Conservation (phyloP, 1,140 invertebrate genomes). For the Littorina saxatilis region DNA sequence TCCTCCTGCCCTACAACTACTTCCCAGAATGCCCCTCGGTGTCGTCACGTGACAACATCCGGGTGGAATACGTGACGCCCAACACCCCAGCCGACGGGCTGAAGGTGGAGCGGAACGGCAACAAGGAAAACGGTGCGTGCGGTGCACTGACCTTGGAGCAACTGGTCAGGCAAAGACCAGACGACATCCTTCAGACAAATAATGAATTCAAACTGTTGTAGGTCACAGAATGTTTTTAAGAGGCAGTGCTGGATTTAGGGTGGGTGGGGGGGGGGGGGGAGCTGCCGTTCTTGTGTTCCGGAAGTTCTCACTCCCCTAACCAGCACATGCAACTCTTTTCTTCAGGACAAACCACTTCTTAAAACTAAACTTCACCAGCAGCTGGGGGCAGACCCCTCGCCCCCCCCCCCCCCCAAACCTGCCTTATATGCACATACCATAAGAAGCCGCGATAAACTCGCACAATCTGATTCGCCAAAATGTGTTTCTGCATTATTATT, state of each 20-base stretch:
- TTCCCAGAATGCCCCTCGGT: conserved; percentile 57
- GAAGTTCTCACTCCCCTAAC: too few relatives aligned
- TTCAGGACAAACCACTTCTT: too few relatives aligned
- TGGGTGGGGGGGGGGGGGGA: neutral
- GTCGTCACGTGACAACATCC: conserved; percentile 48
- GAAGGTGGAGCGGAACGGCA: conserved; percentile 44
- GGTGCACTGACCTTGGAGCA: conserved; percentile 10
- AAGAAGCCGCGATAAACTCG: too few relatives aligned
- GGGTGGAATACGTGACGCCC: conserved; percentile 39
- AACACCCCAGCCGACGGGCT: conserved; percentile 33
- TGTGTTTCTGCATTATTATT: too few relatives aligned
- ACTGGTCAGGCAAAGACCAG: conserved; percentile 12
- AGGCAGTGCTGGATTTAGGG: neutral
- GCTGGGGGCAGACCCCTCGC: too few relatives aligned
- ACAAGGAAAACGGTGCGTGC: conserved; percentile 11
- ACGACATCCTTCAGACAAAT: conserved; percentile 27
- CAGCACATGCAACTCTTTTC: too few relatives aligned
- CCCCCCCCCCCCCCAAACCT: too few relatives aligned
- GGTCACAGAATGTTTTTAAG: too few relatives aligned
- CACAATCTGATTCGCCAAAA: too few relatives aligned
- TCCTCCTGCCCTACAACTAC: conserved; percentile 63
- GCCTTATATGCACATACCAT: too few relatives aligned
- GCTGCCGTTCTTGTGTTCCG: too few relatives aligned
- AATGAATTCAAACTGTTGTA: neutral
- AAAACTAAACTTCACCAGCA: too few relatives aligned